Evolutionary conservation across 2,113 vertebrate genomes (phyloP), one percentile per base, ranked within the genome.

Genomic region (Mormyrus iriodes): DNA sequence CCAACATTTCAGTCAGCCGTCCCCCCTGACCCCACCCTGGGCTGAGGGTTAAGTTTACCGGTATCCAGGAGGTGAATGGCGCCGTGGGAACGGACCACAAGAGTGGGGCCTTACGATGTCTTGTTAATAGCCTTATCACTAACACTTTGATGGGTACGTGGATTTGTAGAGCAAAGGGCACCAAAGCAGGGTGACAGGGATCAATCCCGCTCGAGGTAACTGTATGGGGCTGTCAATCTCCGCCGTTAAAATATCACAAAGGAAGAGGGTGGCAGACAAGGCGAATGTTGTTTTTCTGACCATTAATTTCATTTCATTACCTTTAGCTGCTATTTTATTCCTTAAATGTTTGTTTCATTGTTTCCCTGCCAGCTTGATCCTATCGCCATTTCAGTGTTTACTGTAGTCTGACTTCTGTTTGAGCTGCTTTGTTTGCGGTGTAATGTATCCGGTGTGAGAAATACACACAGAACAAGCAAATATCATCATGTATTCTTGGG

Each of bases 41-140:
- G 24, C 10, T 42, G 15, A 8, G 42, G 19, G 44, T 42, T 44
- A 3, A 24, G 35, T 52, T 27, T 21, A 8, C 31, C 49, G 48
- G 49, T 31, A 69, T 17, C 48, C 8, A 35, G 82, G 44, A 44
- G 88, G 69, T 39, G 31, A 88, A 31, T 46, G 3, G 31, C 58
- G 3, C 51, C 69, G 31, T 88, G 88, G 87, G 84, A 91, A 89
- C 61, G 7, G 52, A 83, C 61, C 83, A 44, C 51, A 49, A 92
- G 92, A 92, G 92, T 90, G 90, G 49, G 55, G 89, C 44, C 55
- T 88, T 61, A 84, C 53, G n/a, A 35, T 9, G 21, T 86, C 89
- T 90, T 84, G 87, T 89, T 88, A 27, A 49, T 88, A 85, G 83
- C 48, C 46, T 49, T 15, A 15, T 85, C 44, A 0, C 24, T 85